These are phyloP conservation scores for Brachystomella parvula DNA, from an alignment of 1,140 invertebrate genomes.

Conservation along the genomic window DNA sequence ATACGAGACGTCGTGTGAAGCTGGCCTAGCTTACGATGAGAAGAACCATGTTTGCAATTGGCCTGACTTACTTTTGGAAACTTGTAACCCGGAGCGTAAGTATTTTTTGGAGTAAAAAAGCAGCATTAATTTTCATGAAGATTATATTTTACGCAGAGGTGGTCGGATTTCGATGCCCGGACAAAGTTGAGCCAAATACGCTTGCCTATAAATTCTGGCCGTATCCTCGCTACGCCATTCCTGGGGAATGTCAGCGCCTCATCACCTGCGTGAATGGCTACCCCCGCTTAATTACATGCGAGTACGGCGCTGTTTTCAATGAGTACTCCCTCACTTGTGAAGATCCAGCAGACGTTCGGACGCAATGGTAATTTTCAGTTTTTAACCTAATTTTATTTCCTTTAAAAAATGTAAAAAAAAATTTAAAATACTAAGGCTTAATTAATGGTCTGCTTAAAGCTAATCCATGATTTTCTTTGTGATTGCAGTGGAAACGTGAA, in stretches of 20 bases:
- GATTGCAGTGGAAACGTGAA: constrained; percentile 4
- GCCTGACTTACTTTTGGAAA: constrained; percentile 75
- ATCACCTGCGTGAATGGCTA: constrained; percentile 81
- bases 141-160: constrained; percentile 44
- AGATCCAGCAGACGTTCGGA: constrained; percentile 63
- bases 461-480: neutral
- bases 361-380: constrained; percentile 46
- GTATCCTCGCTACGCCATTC: constrained; percentile 74
- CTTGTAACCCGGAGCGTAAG: constrained; percentile 74
- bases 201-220: constrained; percentile 79
- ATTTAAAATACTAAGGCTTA: no score
- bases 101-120: constrained; percentile 13
- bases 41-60: constrained; percentile 83
- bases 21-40: constrained; percentile 72
- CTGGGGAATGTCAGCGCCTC: constrained; percentile 69
- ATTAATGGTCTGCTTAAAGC: neutral
- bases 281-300: constrained; percentile 75
- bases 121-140: no score
- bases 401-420: no score
- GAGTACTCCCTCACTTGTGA: constrained; percentile 71
- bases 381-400: neutral
- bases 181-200: constrained; percentile 66
- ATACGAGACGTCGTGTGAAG: constrained; percentile 66
- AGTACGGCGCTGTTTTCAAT: constrained; percentile 75
- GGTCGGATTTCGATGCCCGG: constrained; percentile 55